Evolutionary conservation across 2,797 vertebrate genomes (phyloP).

Genomic region (Tolypeutes matacus): DNA sequence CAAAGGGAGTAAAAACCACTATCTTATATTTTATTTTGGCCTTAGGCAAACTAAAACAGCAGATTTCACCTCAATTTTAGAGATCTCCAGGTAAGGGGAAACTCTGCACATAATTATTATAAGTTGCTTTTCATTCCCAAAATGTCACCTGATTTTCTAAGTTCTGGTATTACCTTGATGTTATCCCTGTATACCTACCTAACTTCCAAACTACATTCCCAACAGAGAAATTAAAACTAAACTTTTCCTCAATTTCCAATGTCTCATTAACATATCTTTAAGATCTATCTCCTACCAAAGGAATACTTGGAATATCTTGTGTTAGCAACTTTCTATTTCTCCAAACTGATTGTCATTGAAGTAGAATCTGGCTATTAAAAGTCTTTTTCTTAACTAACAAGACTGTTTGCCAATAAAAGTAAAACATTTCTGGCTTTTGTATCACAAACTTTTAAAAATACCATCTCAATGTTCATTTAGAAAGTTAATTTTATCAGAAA

Average conservation of each 20-base stretch:
- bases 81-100: not conserved
- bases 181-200: not conserved
- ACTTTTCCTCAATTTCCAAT: not conserved
- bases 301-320: conserved; percentile 2
- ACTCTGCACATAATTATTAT: not conserved
- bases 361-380: conserved; percentile 2
- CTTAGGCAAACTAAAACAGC: not conserved
- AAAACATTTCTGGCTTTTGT: conserved; percentile 60
- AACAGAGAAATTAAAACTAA: not conserved
- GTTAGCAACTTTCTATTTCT: conserved; percentile 15
- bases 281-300: not conserved
- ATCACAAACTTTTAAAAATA: conserved; percentile 17
- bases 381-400: not conserved
- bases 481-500: conserved; percentile 80
- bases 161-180: not conserved
- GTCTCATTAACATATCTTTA: not conserved
- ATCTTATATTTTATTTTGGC: not conserved
- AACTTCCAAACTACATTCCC: not conserved
- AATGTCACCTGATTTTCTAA: not conserved
- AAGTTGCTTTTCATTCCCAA: conserved; percentile 3
- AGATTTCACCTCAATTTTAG: not conserved
- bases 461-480: conserved; percentile 69
- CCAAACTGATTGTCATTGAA: not conserved
- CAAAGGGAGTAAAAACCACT: not conserved
- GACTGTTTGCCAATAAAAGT: conserved; percentile 65